phyloP scores from a whole-genome alignment of 2,113 vertebrate species.

The Galemys pyrenaicus region DNA sequence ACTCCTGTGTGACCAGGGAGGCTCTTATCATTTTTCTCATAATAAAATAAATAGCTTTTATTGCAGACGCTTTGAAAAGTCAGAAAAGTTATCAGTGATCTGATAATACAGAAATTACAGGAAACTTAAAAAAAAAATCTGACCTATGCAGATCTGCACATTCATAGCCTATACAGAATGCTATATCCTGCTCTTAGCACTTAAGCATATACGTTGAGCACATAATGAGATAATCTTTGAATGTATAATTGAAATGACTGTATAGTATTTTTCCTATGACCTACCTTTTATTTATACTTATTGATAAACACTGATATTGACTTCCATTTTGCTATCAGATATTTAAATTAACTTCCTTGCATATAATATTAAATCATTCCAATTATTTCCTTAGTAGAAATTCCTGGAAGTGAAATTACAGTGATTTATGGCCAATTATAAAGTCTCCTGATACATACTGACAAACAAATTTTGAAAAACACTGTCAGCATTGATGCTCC shows the following conservation, averaged over 20 bases:
- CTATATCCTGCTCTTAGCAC: neutral
- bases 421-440: slow-evolving; percentile 35
- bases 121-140: neutral
- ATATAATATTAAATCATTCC: neutral
- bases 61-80: neutral
- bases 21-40: neutral
- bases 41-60: neutral
- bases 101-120: neutral
- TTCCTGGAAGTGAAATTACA: slow-evolving; percentile 42
- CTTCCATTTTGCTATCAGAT: slow-evolving; percentile 26
- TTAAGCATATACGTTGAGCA: neutral
- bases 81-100: slow-evolving; percentile 14
- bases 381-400: slow-evolving; percentile 30
- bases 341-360: neutral
- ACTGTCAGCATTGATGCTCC: neutral
- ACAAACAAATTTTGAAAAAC: neutral
- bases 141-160: neutral
- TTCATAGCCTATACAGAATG: neutral
- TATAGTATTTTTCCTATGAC: neutral
- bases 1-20: too few species aligned
- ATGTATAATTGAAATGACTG: slow-evolving; percentile 2
- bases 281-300: neutral
- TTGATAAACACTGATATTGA: neutral
- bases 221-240: neutral
- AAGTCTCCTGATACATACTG: neutral